These are phyloP conservation scores for Cephus spinipes DNA, from an alignment of 2,888 invertebrate species.

Conservation along the genomic window DNA sequence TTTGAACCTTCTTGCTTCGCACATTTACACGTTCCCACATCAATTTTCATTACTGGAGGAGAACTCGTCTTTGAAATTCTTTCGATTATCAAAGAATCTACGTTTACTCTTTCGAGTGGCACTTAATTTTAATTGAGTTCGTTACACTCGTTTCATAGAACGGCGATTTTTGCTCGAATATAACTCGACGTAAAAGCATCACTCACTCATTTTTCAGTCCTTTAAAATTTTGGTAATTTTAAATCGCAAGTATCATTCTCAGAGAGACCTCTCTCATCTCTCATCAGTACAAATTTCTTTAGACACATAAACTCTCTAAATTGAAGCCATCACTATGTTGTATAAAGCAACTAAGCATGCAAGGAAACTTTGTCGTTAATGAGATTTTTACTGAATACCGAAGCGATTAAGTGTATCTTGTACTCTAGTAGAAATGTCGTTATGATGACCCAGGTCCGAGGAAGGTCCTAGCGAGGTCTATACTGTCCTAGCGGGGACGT, in stretches of 20 bases:
- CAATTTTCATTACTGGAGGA: background rate
- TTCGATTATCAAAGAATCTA: background rate
- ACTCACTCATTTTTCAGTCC: background rate
- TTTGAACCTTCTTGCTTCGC: background rate
- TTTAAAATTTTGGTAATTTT: background rate
- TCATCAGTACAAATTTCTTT: background rate
- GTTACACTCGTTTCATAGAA: slow-evolving; percentile 37
- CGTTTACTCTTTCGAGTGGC: slow-evolving; percentile 24
- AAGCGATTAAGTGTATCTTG: background rate
- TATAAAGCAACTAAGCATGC: background rate
- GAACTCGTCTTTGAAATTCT: background rate
- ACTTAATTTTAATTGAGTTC: slow-evolving; percentile 42
- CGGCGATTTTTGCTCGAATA: slow-evolving; percentile 15
- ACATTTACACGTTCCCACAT: background rate
- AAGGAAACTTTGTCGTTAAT: too few species aligned
- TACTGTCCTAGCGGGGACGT: background rate
- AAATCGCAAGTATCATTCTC: background rate
- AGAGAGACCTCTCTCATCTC: background rate
- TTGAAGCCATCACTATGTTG: background rate
- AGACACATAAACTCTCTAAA: background rate
- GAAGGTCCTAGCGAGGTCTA: background rate
- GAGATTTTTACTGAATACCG: too few species aligned
- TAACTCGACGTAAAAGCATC: background rate
- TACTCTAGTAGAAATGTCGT: background rate
- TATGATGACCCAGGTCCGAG: background rate